A percentile compares a stretch with the other conserved stretches of the same genome.
phyloP scores from a whole-genome alignment of 2,113 vertebrate genomes.

The Pachycephala philippinensis region DNA sequence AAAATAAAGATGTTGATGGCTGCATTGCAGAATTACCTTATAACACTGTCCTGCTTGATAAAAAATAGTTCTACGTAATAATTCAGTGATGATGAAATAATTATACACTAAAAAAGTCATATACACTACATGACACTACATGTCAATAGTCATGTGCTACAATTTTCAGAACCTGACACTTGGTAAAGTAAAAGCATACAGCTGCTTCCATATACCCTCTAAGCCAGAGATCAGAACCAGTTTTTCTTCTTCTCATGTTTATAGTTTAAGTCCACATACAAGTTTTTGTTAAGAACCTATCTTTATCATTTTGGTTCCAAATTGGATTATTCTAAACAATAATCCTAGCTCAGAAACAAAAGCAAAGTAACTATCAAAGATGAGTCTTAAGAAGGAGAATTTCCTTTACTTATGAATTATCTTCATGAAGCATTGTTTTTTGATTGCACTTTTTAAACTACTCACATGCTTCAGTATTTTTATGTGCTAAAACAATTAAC shows the following conservation, averaged over 20 bases:
- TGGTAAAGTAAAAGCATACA: background rate
- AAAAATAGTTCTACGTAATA: background rate
- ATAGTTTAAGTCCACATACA: background rate
- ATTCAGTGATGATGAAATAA: background rate
- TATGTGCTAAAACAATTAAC: background rate
- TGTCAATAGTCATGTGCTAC: background rate
- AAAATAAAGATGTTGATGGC: background rate
- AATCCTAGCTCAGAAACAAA: background rate
- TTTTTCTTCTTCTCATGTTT: background rate
- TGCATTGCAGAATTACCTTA: background rate
- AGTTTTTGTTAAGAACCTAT: background rate
- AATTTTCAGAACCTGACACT: background rate
- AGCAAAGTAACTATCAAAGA: background rate
- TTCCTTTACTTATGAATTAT: background rate
- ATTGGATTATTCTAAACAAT: background rate
- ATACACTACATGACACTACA: fast-evolving
- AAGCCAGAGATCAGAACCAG: background rate
- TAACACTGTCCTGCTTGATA: background rate
- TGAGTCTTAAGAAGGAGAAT: background rate
- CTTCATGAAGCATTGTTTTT: background rate
- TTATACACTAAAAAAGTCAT: background rate
- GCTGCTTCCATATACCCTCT: background rate
- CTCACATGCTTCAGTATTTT: background rate
- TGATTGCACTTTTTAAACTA: background rate
- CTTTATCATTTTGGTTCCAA: background rate